A percentile compares a stretch with the other conserved stretches of the same genome.
Evolutionary conservation across 2,797 vertebrate species (phyloP).

Genomic region (Sarcophilus harrisii): DNA sequence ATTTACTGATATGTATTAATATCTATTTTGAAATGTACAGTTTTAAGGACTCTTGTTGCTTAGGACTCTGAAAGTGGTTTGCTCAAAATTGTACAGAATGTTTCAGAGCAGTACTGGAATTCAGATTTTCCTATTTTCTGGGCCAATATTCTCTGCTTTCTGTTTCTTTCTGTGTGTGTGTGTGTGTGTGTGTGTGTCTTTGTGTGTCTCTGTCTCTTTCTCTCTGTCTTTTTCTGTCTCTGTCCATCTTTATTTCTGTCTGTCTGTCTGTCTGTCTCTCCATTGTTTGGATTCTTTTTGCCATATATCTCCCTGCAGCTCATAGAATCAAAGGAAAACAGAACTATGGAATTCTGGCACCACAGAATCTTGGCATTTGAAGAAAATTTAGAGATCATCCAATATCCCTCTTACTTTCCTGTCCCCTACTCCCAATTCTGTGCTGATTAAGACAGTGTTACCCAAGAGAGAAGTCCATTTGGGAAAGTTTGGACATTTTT

Average conservation of each 20-base stretch:
- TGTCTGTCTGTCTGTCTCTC: background rate
- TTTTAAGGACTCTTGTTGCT: background rate
- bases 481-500: background rate
- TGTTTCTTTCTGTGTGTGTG: too few relatives aligned
- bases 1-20: background rate
- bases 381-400: background rate
- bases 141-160: too few relatives aligned
- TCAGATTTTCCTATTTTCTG: too few relatives aligned
- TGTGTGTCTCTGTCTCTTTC: background rate
- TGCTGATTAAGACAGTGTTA: background rate
- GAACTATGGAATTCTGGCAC: background rate
- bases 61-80: background rate
- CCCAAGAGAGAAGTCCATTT: background rate
- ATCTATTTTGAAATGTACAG: background rate
- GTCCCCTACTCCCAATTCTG: background rate
- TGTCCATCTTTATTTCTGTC: background rate
- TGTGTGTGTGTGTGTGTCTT: too few relatives aligned
- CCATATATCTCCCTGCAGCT: background rate
- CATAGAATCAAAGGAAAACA: background rate
- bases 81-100: background rate
- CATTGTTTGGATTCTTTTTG: background rate
- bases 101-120: background rate
- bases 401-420: background rate
- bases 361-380: background rate
- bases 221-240: accelerated